A percentile compares a stretch with the other conserved stretches of the same genome.
These are phyloP conservation scores for Naso thynnoides DNA, from an alignment of 2,797 vertebrate genomes.

Conservation along the genomic window DNA sequence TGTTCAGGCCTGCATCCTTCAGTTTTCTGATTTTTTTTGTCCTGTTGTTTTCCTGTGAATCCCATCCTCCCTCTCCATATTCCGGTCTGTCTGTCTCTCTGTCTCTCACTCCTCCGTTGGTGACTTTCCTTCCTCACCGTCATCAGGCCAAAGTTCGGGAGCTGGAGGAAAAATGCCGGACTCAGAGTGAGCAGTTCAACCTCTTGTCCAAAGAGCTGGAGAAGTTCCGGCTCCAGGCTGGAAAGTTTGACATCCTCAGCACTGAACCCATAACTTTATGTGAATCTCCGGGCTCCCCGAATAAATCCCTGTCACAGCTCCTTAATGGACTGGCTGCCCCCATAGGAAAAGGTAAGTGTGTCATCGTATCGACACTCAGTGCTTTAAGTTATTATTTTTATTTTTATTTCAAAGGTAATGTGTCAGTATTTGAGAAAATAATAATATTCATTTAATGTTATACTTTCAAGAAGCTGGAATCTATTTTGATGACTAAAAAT, in stretches of 20 bases:
- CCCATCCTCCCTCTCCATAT: conserved; percentile 13
- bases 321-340: conserved; percentile 93
- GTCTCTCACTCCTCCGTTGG: conserved; percentile 26
- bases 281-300: conserved; percentile 85
- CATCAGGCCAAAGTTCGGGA: conserved; percentile 95
- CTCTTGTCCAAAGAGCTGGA: conserved; percentile 96
- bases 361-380: too few relatives aligned
- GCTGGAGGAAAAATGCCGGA: conserved; percentile 97
- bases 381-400: too few relatives aligned
- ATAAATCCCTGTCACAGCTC: conserved; percentile 90
- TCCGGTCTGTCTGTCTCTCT: conserved; percentile 8
- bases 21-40: conserved; percentile 31
- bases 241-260: conserved; percentile 91
- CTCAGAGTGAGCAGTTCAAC: conserved; percentile 97
- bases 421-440: conserved; percentile 2
- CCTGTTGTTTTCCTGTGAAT: conserved; percentile 18
- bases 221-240: conserved; percentile 92
- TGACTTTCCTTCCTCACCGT: conserved; percentile 45
- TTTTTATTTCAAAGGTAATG: not conserved
- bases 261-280: conserved; percentile 79
- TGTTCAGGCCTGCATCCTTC: conserved; percentile 25
- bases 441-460: conserved; percentile 1
- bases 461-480: conserved; percentile 12
- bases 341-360: conserved; percentile 89
- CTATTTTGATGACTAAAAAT: conserved; percentile 8